A percentile compares a stretch with the other conserved stretches of the same genome.
Evolutionary conservation across 2,888 invertebrate species (phyloP).

Genomic region (Epinotia bilunana): DNA sequence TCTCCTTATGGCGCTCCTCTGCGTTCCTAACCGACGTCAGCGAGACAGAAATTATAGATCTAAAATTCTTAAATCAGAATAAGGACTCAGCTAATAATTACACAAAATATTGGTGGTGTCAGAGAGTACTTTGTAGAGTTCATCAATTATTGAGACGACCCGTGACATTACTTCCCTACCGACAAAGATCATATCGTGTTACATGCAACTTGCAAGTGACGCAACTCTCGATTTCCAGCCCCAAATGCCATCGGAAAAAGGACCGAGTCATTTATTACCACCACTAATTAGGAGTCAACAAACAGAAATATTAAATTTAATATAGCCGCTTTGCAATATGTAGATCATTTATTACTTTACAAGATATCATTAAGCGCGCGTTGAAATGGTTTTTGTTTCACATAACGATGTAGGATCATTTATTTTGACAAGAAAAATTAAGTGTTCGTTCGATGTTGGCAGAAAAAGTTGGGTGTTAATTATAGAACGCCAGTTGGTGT

Average conservation of each 20-base stretch:
- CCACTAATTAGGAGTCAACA: constrained; percentile 19
- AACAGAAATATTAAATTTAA: constrained; percentile 26
- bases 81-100: not conserved
- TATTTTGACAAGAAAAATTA: constrained; percentile 40
- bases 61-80: too few species aligned
- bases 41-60: too few species aligned
- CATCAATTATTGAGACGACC: not conserved
- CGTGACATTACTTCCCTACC: constrained; percentile 11
- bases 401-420: constrained; percentile 17
- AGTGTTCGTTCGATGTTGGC: constrained; percentile 10
- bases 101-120: not conserved
- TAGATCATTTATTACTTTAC: constrained; percentile 36
- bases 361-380: constrained; percentile 30
- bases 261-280: constrained; percentile 8
- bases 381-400: constrained; percentile 25
- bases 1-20: too few species aligned
- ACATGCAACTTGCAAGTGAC: constrained; percentile 13
- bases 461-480: constrained; percentile 35
- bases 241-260: constrained; percentile 8
- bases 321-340: not conserved
- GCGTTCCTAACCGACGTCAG: too few species aligned
- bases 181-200: constrained; percentile 15
- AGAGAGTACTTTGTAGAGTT: not conserved
- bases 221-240: constrained; percentile 10
- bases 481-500: constrained; percentile 7